phyloP scores from a whole-genome alignment of 2,888 invertebrate species.

The Dyspetes luteomarginatus region DNA sequence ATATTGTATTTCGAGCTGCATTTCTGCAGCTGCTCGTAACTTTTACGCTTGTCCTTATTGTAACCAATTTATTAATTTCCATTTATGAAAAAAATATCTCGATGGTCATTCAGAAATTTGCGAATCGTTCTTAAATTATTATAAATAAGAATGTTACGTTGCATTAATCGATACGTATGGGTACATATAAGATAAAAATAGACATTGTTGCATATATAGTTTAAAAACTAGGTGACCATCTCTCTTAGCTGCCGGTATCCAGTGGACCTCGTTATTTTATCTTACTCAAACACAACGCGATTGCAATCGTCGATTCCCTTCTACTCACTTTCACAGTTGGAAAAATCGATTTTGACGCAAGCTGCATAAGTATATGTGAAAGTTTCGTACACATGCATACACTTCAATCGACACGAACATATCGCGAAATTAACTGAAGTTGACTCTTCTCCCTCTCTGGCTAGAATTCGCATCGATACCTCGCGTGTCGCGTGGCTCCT shows the following conservation, averaged over 20 bases:
- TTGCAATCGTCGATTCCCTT: slow-evolving; percentile 2
- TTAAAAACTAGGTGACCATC: slow-evolving; percentile 52
- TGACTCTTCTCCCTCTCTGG: slow-evolving; percentile 6
- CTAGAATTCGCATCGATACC: slow-evolving; percentile 33
- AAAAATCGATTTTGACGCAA: slow-evolving; percentile 33
- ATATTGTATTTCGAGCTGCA: not conserved
- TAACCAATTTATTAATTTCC: slow-evolving; percentile 19
- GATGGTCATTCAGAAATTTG: slow-evolving; percentile 25
- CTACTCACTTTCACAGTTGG: not conserved
- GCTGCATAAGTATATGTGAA: not conserved
- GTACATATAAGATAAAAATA: slow-evolving; percentile 28
- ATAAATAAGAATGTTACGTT: slow-evolving; percentile 5
- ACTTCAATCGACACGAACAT: too few relatives aligned
- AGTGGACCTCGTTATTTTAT: slow-evolving; percentile 17
- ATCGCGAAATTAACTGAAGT: not conserved
- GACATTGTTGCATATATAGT: slow-evolving; percentile 26
- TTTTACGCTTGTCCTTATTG: slow-evolving; percentile 33
- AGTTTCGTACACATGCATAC: too few relatives aligned
- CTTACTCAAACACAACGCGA: slow-evolving; percentile 8
- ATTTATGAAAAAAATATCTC: slow-evolving; percentile 30
- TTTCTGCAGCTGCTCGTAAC: slow-evolving; percentile 2
- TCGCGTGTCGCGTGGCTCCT: not conserved
- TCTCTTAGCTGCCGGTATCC: too few relatives aligned
- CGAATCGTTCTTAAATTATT: not conserved
- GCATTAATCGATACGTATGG: not conserved